These are phyloP conservation scores for Dipus sagitta DNA, from an alignment of 2,797 vertebrate species.

Conservation along the genomic window DNA sequence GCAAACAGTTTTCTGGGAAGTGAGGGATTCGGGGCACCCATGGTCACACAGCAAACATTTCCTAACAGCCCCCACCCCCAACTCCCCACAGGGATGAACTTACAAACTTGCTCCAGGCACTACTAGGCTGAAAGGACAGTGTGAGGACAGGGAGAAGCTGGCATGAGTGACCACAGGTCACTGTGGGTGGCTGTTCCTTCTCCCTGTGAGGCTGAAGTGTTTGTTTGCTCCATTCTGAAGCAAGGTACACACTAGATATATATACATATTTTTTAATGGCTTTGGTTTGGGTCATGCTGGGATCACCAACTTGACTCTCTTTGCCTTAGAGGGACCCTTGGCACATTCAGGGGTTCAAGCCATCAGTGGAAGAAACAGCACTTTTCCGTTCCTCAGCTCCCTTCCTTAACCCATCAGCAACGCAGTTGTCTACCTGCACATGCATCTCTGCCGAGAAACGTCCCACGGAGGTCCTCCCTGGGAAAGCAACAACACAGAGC, in stretches of 20 bases:
- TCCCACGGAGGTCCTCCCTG: not conserved
- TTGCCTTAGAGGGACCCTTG: not conserved
- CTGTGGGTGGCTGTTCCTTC: not conserved
- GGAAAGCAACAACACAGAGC: not conserved
- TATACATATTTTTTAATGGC: not conserved
- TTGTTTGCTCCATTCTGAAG: conserved; percentile 59
- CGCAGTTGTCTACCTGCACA: not conserved
- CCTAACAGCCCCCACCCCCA: not conserved
- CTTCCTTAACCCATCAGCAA: not conserved
- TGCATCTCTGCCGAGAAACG: not conserved
- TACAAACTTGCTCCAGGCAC: conserved; percentile 11
- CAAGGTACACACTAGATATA: not conserved
- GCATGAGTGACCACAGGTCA: not conserved
- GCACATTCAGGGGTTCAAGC: not conserved
- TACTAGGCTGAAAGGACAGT: not conserved
- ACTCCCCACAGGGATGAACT: not conserved
- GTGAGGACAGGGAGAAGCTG: not conserved
- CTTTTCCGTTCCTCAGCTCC: rapidly evolving
- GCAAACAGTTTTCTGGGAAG: conserved; percentile 63
- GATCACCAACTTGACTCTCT: conserved; percentile 17
- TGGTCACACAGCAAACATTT: conserved; percentile 44
- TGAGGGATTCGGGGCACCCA: not conserved
- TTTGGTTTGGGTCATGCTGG: conserved; percentile 44
- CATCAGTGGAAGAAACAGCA: not conserved
- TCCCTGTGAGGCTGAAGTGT: not conserved